Conservation (phyloP, 1,140 invertebrate species). For the Myzus persicae region DNA sequence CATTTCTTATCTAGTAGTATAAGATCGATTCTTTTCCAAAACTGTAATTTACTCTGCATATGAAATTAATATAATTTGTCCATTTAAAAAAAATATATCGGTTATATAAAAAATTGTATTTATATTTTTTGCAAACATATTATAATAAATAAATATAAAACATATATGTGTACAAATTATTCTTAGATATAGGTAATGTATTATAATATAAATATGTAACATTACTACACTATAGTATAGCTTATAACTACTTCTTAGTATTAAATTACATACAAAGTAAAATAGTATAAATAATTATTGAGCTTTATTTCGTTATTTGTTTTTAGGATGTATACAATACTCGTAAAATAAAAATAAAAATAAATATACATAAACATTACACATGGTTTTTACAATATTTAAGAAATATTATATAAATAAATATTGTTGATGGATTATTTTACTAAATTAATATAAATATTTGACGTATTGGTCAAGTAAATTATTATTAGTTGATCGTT, state of each 20-base stretch:
- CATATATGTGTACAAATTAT: conserved; percentile 22
- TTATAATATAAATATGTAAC: background rate
- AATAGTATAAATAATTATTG: conserved; percentile 37
- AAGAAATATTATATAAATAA: background rate
- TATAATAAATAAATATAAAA: conserved; percentile 14
- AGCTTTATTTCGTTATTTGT: conserved; percentile 9
- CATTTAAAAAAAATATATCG: background rate
- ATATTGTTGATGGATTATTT: conserved; percentile 5
- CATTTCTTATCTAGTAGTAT: no score
- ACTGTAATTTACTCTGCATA: background rate
- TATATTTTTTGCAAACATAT: background rate
- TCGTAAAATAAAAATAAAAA: conserved; percentile 19
- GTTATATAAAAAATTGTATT: background rate
- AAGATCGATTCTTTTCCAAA: no score
- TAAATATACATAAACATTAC: conserved; percentile 13
- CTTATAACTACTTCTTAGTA: background rate
- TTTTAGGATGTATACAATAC: conserved; percentile 16
- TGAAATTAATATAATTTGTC: background rate
- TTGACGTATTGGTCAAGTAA: background rate
- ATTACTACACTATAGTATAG: background rate
- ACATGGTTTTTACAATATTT: conserved; percentile 24
- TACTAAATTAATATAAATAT: background rate
- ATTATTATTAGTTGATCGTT: background rate
- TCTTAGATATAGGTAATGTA: background rate
- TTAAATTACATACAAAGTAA: background rate